Conservation (phyloP, 2,797 vertebrate genomes). For the Diplodus puntazzo region DNA sequence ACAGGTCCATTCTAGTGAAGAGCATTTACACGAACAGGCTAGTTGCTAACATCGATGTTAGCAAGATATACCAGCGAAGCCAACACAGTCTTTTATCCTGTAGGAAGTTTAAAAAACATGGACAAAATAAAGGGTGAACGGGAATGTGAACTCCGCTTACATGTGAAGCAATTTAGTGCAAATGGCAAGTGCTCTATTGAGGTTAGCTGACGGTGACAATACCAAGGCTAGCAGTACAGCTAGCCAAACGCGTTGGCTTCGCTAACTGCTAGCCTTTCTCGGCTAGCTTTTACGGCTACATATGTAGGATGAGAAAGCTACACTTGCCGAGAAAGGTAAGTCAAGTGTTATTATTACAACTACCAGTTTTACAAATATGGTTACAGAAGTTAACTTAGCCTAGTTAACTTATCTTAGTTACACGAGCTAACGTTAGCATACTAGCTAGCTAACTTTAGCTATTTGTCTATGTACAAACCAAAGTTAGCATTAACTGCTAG, state of each 20-base stretch:
- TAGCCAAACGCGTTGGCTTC: constrained; percentile 25
- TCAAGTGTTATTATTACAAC: not conserved
- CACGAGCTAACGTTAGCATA: not conserved
- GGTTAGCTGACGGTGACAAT: constrained; percentile 20
- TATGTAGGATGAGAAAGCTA: not conserved
- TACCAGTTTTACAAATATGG: not conserved
- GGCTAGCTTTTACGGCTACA: not conserved
- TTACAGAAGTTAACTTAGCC: not conserved
- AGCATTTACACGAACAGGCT: constrained; percentile 92
- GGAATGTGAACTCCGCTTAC: rapidly evolving
- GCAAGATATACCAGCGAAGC: constrained; percentile 70
- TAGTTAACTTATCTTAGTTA: not conserved
- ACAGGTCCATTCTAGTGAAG: constrained; percentile 97
- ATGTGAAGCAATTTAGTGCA: not conserved
- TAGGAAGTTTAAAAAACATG: no score
- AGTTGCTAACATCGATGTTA: constrained; percentile 85
- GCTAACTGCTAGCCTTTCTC: constrained; percentile 15
- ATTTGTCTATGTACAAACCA: constrained; percentile 34
- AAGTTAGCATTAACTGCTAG: constrained; percentile 49
- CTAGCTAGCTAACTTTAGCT: constrained; percentile 38
- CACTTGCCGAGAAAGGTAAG: rapidly evolving
- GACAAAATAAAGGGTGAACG: rapidly evolving
- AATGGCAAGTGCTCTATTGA: not conserved
- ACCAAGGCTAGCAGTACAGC: not conserved
- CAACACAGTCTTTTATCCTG: constrained; percentile 58